Evolutionary conservation across 2,888 invertebrate species (phyloP), one percentile per base, ranked within the genome.

Genomic region (Pseudococcus viburni): DNA sequence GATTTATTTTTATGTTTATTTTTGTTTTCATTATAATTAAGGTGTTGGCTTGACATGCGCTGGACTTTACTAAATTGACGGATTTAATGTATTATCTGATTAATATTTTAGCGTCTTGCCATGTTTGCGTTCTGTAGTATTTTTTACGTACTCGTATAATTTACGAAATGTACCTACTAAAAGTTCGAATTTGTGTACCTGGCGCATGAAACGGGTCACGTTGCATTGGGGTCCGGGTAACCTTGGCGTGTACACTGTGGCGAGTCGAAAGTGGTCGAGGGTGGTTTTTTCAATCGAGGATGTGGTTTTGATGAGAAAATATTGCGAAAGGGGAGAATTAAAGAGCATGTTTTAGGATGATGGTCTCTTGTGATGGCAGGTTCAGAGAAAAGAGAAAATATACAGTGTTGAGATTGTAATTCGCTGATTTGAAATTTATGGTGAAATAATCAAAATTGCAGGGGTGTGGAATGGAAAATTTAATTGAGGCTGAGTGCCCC

Each of bases 31-130:
- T 80, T 80, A 80, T 80, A 80, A 80, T 80, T 80, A 80, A 80
- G 80, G 80, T 80, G 80, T 80, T 80, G 80, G 80, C 80, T 80
- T 80, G 80, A 80, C 39, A 80, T 80, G 80, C 80, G 80, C 80
- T 80, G 80, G 80, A 80, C 39, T 80, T 80, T 80, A 80, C 80
- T 80, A 80, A 80, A 80, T 80, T 80, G 80, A 80, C 80, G 33
- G n/a, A 80, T 80, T 39, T 80, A 73, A 73, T 73, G 73, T 73
- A 73, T 73, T 73, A 80, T 80, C 80, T 80, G 80, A 80, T 80
- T 80, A 80, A 80, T 80, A 80, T 80, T 80, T 77, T 42, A 80
- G 80, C 80, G 80, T 80, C 80, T 80, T 80, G 80, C 80, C 42
- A 42, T 80, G 80, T 80, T 80, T 80, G 80, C 80, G n/a, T 80